Base-by-base conservation (phyloP, 1,140 invertebrate genomes). In the Centruroides sculpturatus region DNA sequence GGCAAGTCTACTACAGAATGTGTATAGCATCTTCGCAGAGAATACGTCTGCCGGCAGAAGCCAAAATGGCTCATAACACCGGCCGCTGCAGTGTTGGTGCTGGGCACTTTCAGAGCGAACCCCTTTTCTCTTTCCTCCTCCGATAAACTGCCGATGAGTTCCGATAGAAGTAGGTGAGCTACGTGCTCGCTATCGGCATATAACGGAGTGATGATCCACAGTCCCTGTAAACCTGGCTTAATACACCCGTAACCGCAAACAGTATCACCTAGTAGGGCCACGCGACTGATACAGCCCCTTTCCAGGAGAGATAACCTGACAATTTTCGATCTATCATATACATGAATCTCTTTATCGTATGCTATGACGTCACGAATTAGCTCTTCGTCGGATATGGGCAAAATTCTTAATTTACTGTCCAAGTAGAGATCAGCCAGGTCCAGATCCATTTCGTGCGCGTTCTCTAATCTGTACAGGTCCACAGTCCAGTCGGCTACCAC, bases 241-340 rank as follows among this genome's bases (percentile, higher is more conserved):
- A 67, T 60, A 48, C 63, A 63, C 47, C 65, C 64, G 41, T 67
- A 67, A 23, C 66, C 66, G 5, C 59, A 60, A n/a, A 62, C 56
- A 2, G 49, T 35, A 11, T 36, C 48, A 3, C 35, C 50, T 6
- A 50, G 54, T 46, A 49, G 23, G 5, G 36, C 55, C 7, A 53
- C 51, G 51, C 51, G 51, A 36, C 23, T 53, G 35, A 23, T 10
- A 54, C 35, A 47, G 35, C 66, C 59, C 10, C 41, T 10, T 54
- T 67, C 66, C 9, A 11, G 10, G 4, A 67, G 36, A 5, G 66
- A 66, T 41, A 60, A 47, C 34, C 36, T 35, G 4, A 67, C 62
- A 53, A 67, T 61, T 12, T 34, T 6, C 10, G 64, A 59, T 48
- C 66, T 58, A 50, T 67, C 64, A 36, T 67, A 67, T 47, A 54